phyloP scores from a whole-genome alignment of 2,113 vertebrate genomes.

The Scomber japonicus region DNA sequence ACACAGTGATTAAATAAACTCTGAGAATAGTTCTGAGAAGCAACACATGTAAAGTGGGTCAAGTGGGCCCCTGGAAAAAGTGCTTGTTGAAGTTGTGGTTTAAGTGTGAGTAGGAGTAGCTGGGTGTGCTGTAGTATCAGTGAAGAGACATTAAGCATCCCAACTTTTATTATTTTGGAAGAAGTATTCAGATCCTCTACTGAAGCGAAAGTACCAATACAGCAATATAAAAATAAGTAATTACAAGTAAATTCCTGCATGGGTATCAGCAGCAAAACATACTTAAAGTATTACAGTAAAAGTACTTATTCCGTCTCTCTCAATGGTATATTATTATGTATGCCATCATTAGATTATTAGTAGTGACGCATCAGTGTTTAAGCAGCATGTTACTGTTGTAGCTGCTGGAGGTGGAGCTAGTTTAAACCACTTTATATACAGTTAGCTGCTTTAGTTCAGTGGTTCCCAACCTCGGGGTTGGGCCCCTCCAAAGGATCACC shows the following conservation, averaged over 20 bases:
- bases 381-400: no score
- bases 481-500: no score
- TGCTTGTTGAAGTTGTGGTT: slow-evolving; percentile 16
- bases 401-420: no score
- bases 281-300: neutral
- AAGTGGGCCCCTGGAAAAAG: slow-evolving; percentile 45
- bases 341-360: no score
- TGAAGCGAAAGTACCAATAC: no score
- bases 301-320: no score
- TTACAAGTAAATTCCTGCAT: neutral
- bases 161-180: neutral
- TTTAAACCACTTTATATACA: no score
- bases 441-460: no score
- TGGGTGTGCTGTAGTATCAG: neutral
- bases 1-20: slow-evolving; percentile 59
- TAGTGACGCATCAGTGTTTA: no score
- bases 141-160: neutral
- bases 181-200: no score
- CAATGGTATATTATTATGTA: no score
- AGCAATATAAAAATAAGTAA: neutral
- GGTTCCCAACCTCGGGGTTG: no score
- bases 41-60: slow-evolving; percentile 55
- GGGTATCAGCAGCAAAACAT: neutral
- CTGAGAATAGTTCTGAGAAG: slow-evolving; percentile 40
- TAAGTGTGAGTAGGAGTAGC: slow-evolving; percentile 11